Evolutionary conservation across 1,140 invertebrate species (phyloP), one percentile per base, ranked within the genome.

Genomic region (Fopius arisanus): DNA sequence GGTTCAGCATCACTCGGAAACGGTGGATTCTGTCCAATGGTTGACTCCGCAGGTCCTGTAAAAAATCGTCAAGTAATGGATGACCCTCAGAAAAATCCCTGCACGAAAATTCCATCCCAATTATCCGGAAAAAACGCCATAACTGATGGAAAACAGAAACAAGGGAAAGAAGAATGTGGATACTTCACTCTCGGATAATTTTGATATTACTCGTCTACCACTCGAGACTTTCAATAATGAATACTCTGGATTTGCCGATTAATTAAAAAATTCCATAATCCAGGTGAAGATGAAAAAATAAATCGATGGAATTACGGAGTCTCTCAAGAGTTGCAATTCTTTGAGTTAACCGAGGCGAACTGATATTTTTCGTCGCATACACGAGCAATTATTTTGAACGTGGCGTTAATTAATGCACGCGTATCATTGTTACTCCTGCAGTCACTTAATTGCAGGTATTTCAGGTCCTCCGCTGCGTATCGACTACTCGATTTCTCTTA

Each of bases 341-440:
- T 29, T 66, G n/a, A 37, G 28, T 66, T 19, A n/a, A 29, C 63
- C 29, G 2, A 69, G 19, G 23, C 23, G 26, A 26, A 59, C 6
- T 59, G 43, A 26, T 6, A 14, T 69, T 69, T 33, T 28, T 66
- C 10, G 37, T 54, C 67, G 70, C 62, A 37, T 71, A 54, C 23
- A 62, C 33, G 31, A 31, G 75, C 54, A 73, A 76, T 76, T 72
- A 75, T 77, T 74, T 71, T 77, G 48, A 48, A 77, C 67, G 70
- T 31, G 9, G 16, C 66, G 54, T 80, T 79, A 78, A 80, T 80
- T 80, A 80, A 80, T 79, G 73, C 76, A 75, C 54, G 74, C 62
- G 67, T 51, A 67, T 67, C 54, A 68, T 67, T 67, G 65, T 43
- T 16, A 28, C 31, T 31, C 33, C 3, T 23, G 23, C 21, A 59